Percentiles rank a stretch among this genome's conserved stretches.
Evolutionary conservation across 2,797 vertebrate species (phyloP).

Genomic region (Manis javanica): DNA sequence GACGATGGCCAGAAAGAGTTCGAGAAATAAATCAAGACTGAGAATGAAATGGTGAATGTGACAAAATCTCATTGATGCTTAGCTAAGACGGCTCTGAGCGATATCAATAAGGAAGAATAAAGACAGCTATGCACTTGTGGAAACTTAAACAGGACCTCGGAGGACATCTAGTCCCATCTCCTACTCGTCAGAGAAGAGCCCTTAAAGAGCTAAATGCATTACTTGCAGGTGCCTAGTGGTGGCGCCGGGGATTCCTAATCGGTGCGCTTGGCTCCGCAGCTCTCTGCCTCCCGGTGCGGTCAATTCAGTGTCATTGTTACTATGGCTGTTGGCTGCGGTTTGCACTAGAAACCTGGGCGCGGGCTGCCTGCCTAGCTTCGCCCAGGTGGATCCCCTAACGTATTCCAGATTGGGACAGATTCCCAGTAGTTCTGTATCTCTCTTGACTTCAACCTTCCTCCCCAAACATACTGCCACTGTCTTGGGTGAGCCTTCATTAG

Average conservation of each 20-base stretch:
- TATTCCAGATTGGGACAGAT: neutral
- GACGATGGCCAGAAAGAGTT: neutral
- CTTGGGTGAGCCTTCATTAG: neutral
- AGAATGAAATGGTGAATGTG: neutral
- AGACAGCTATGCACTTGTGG: neutral
- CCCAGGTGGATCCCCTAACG: neutral
- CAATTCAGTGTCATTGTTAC: neutral
- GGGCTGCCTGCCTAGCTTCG: neutral
- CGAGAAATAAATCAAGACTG: neutral
- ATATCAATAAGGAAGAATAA: neutral
- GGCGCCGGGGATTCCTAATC: neutral
- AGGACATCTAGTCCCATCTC: neutral
- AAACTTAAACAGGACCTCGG: neutral
- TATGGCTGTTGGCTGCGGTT: neutral
- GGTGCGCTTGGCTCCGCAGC: neutral
- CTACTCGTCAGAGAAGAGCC: neutral
- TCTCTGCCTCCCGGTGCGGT: neutral
- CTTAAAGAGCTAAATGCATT: neutral
- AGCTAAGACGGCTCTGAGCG: neutral
- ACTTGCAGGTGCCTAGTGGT: neutral
- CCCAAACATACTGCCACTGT: neutral
- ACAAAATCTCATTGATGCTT: constrained; percentile 47
- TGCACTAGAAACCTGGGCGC: too few relatives aligned
- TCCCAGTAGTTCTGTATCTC: neutral
- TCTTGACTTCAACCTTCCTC: neutral